phyloP scores from a whole-genome alignment of 2,113 vertebrate species.

The Athene cunicularia region DNA sequence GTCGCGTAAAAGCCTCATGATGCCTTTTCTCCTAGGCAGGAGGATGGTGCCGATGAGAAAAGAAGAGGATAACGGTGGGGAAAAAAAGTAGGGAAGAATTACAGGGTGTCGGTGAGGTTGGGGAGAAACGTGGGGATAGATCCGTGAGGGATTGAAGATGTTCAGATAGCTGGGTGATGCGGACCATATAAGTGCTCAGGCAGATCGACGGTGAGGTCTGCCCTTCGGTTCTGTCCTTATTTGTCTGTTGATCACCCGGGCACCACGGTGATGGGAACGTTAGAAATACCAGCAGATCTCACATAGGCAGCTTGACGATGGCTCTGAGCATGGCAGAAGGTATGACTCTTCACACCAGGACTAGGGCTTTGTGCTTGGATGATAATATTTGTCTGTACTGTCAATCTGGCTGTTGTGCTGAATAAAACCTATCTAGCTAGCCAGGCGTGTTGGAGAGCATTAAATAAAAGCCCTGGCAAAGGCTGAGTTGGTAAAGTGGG shows the following conservation, averaged over 20 bases:
- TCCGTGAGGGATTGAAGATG: background rate
- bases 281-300: conserved; percentile 53
- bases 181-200: background rate
- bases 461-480: conserved; percentile 23
- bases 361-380: conserved; percentile 14
- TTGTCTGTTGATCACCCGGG: conserved; percentile 35
- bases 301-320: conserved; percentile 41
- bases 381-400: conserved; percentile 43
- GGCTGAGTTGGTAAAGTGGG: background rate
- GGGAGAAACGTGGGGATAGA: background rate
- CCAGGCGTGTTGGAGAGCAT: background rate
- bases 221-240: conserved; percentile 52
- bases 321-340: conserved; percentile 21
- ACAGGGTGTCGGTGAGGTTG: background rate
- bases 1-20: background rate
- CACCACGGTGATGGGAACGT: conserved; percentile 29
- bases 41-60: conserved; percentile 2
- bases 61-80: background rate
- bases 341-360: background rate
- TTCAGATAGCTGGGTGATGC: background rate
- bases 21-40: background rate
- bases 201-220: background rate
- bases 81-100: background rate
- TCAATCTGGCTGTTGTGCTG: conserved; percentile 6
- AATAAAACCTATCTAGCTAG: conserved; percentile 35